Evolutionary conservation across 92 coral and sea anemone species (phyloP).

Genomic region (Actinernus sp.): DNA sequence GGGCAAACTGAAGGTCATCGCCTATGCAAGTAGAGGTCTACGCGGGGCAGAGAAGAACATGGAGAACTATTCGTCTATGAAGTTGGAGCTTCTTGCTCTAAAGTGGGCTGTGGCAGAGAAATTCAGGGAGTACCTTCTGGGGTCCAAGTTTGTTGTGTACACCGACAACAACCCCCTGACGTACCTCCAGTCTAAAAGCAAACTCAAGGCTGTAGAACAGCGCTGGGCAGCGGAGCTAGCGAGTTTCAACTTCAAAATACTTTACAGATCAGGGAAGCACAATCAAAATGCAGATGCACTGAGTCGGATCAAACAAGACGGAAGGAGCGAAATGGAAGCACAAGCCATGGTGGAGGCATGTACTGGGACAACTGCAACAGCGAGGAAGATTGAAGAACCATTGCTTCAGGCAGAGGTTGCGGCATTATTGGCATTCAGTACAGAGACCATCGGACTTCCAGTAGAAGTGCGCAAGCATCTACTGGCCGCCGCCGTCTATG

Average conservation of each 20-base stretch:
- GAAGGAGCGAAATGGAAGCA: no score
- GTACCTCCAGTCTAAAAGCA: slow-evolving; percentile 54
- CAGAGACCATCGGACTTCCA: slow-evolving; percentile 52
- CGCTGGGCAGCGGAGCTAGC: slow-evolving; percentile 68
- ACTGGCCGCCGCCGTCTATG: slow-evolving; percentile 39
- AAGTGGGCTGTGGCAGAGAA: slow-evolving; percentile 71
- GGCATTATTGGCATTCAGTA: no score
- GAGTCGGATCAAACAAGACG: slow-evolving; percentile 9
- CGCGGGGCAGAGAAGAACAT: slow-evolving; percentile 62
- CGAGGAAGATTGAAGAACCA: no score
- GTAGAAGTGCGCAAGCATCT: slow-evolving; percentile 33
- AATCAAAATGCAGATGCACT: slow-evolving; percentile 47
- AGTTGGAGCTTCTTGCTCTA: slow-evolving; percentile 66
- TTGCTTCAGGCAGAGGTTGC: not conserved
- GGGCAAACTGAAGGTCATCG: no score
- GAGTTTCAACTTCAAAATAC: slow-evolving; percentile 51
- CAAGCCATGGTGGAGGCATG: no score
- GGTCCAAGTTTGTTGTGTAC: slow-evolving; percentile 51
- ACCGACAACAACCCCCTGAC: slow-evolving; percentile 68
- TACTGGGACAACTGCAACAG: no score
- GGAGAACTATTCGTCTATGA: slow-evolving; percentile 63
- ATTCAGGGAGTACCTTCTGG: slow-evolving; percentile 66
- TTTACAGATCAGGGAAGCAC: slow-evolving; percentile 53
- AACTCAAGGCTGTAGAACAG: slow-evolving; percentile 58
- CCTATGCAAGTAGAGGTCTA: slow-evolving; percentile 62